phyloP scores from a whole-genome alignment of 30 jellyfish, hydroid and myxozoan species.

The Aurelia sp. region DNA sequence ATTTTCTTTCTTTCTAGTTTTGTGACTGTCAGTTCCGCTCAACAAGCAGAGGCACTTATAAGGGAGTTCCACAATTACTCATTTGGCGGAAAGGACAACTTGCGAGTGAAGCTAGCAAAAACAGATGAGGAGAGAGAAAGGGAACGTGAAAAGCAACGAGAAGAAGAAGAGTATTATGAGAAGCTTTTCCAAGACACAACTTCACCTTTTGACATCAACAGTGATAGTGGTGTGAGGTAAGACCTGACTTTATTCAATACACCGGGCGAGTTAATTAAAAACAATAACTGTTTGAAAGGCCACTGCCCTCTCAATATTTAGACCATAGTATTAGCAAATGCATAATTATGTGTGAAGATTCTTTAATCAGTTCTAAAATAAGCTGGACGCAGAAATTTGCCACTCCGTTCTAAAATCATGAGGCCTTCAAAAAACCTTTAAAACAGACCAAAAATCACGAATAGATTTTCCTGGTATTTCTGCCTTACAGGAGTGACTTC shows the following conservation, averaged over 20 bases:
- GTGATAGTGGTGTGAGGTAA: neutral
- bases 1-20: slow-evolving; percentile 35
- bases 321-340: no score
- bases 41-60: slow-evolving; percentile 73
- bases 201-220: slow-evolving; percentile 9
- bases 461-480: no score
- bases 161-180: slow-evolving; percentile 60
- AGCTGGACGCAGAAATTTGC: no score
- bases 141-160: slow-evolving; percentile 23
- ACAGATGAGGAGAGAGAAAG: slow-evolving; percentile 58
- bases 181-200: slow-evolving; percentile 31
- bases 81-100: slow-evolving; percentile 64
- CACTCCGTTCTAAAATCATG: no score
- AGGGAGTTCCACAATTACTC: slow-evolving; percentile 59
- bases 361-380: no score
- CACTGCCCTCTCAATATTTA: no score
- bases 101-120: slow-evolving; percentile 61
- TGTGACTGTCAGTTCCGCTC: slow-evolving; percentile 55
- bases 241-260: neutral
- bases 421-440: no score
- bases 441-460: no score
- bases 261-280: no score
- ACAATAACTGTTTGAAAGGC: no score
- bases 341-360: no score
- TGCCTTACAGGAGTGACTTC: no score